Evolutionary conservation across 2,888 invertebrate genomes (phyloP).

Genomic region (Erebia epiphron): DNA sequence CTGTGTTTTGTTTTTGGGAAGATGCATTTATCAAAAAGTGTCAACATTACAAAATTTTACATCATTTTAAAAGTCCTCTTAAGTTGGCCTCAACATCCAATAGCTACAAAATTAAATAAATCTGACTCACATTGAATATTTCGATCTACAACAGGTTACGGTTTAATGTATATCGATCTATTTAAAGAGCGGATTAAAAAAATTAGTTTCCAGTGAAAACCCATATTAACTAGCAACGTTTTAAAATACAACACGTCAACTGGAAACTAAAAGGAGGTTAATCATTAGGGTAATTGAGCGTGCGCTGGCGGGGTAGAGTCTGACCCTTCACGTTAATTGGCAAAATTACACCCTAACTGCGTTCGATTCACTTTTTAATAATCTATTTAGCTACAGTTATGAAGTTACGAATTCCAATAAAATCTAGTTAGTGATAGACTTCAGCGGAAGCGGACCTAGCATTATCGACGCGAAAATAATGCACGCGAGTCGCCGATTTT

Average conservation of each 20-base stretch:
- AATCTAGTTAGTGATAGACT: no score
- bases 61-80: neutral
- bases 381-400: constrained; percentile 36
- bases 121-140: neutral
- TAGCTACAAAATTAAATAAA: neutral
- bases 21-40: neutral
- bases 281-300: constrained; percentile 45
- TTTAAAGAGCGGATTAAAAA: neutral
- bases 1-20: no score
- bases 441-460: no score
- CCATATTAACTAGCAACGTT: neutral
- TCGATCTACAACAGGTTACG: neutral
- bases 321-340: constrained; percentile 49
- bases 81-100: neutral
- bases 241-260: constrained; percentile 14
- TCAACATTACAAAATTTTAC: neutral
- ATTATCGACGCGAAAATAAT: no score
- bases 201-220: neutral
- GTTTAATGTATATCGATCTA: neutral
- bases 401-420: no score
- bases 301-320: constrained; percentile 44
- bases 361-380: constrained; percentile 48
- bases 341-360: constrained; percentile 52
- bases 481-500: no score
- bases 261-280: constrained; percentile 37